Evolutionary conservation across 2,113 vertebrate species (phyloP), one percentile per base, ranked within the genome.

Genomic region (Silurus meridionalis): DNA sequence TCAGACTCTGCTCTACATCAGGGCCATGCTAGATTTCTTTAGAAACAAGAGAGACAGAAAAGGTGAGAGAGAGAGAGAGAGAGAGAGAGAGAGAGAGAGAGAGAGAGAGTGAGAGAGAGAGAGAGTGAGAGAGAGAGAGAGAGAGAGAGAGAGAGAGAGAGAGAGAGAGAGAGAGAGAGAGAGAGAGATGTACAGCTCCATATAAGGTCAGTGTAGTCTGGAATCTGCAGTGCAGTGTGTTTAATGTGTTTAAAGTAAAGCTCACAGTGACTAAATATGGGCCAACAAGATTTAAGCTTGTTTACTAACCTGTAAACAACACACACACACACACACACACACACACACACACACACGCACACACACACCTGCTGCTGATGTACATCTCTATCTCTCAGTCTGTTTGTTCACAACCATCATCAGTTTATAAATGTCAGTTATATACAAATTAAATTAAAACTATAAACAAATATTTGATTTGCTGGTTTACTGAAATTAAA

Each of bases 201-300:
- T 96, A 96, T 94, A 96, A 95, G 95, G 95, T 92, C 88, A 92
- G 91, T 88, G 92, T 93, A 91, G 92, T 93, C 94, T 92, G 93
- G 86, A 90, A 83, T 89, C 91, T 89, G 93, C 92, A 92, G 96
- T 96, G 95, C 95, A 58, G 52, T 83, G 52, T 83, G 82, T 60
- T 37, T 60, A 58, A 13, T 60, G 95, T 95, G 94, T 90, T 89
- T 92, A 91, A 94, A 95, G 94, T 93, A 92, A 94, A 94, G 90
- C 94, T 93, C 92, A 93, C 64, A 86, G 95, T 95, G 96, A 95
- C 98, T 99, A 99, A 99, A 99, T 99, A 99, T 97, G 98, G 98
- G 97, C 93, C 95, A 95, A 88, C 85, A 89, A 85, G 28, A 80
- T 72, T 84, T 87, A 17, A 48, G 55, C 85, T 28, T 25, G 88